Conservation (phyloP, 2,888 invertebrate species). For the Blera fallax region DNA sequence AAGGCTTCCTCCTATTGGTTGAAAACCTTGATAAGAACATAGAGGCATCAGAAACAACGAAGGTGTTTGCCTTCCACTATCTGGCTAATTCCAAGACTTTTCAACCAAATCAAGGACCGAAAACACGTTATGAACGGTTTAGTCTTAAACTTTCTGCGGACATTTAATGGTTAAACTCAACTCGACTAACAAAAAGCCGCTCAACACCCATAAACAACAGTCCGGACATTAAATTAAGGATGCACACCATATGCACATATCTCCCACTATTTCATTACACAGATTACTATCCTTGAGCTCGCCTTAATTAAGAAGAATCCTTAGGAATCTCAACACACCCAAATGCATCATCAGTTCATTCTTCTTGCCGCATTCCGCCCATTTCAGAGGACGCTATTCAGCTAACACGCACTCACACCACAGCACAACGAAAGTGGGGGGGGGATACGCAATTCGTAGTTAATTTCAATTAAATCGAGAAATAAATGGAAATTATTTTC, state of each 20-base stretch:
- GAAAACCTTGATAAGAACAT: too few relatives aligned
- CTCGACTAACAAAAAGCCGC: too few relatives aligned
- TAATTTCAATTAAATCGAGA: conserved; percentile 72
- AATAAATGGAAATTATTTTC: conserved; percentile 52
- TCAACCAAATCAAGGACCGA: too few relatives aligned
- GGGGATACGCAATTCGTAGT: conserved; percentile 27
- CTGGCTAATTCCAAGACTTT: too few relatives aligned
- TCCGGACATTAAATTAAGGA: neutral
- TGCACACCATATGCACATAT: neutral
- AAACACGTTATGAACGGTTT: too few relatives aligned
- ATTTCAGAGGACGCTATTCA: neutral
- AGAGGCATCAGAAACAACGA: too few relatives aligned
- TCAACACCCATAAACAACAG: neutral
- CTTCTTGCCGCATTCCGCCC: neutral
- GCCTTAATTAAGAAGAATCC: conserved; percentile 51
- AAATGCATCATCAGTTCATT: conserved; percentile 20
- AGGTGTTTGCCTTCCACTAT: too few relatives aligned
- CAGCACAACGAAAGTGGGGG: neutral
- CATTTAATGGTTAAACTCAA: too few relatives aligned
- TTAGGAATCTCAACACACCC: conserved; percentile 34
- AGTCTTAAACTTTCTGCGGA: too few relatives aligned
- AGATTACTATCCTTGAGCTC: conserved; percentile 3
- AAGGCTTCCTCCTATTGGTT: too few relatives aligned
- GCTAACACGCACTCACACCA: neutral
- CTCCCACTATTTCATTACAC: neutral